Percentiles rank a stretch among this genome's conserved stretches.
Evolutionary conservation across 2,113 vertebrate species (phyloP).

Genomic region (Beaufortia kweichowensis): DNA sequence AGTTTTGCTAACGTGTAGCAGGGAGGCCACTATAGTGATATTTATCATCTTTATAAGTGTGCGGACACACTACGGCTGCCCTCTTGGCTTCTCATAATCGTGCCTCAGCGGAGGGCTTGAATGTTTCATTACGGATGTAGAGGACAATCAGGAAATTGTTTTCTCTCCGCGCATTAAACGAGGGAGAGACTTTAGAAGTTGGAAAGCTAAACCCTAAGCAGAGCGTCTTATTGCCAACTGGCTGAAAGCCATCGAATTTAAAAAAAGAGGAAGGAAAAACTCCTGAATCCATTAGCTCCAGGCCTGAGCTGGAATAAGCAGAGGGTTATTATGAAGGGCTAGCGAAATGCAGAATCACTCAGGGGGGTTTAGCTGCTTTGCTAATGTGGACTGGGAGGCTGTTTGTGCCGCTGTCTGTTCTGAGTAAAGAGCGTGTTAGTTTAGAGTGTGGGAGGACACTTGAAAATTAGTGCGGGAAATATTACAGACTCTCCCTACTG

Average conservation of each 20-base stretch:
- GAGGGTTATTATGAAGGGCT: constrained; percentile 48
- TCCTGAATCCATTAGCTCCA: constrained; percentile 55
- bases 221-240: constrained; percentile 55
- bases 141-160: constrained; percentile 48
- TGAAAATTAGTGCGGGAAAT: constrained; percentile 39
- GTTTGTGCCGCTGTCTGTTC: constrained; percentile 50
- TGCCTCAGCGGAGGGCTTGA: constrained; percentile 29
- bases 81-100: constrained; percentile 29
- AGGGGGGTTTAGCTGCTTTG: constrained; percentile 46
- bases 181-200: constrained; percentile 45
- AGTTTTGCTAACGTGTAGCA: constrained; percentile 16
- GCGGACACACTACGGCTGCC: constrained; percentile 21
- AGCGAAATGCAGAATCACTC: constrained; percentile 53
- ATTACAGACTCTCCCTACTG: constrained; percentile 23
- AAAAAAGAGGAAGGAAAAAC: constrained; percentile 41
- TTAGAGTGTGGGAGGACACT: constrained; percentile 48
- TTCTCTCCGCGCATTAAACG: constrained; percentile 44
- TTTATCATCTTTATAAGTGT: constrained; percentile 49
- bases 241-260: constrained; percentile 52
- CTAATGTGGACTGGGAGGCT: constrained; percentile 45
- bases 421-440: constrained; percentile 41
- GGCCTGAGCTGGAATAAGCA: constrained; percentile 51
- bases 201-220: constrained; percentile 51
- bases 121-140: constrained; percentile 41
- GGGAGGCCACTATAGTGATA: constrained; percentile 1